These are phyloP conservation scores for Botia kubotai DNA, from an alignment of 2,797 vertebrate genomes.

Conservation along the genomic window DNA sequence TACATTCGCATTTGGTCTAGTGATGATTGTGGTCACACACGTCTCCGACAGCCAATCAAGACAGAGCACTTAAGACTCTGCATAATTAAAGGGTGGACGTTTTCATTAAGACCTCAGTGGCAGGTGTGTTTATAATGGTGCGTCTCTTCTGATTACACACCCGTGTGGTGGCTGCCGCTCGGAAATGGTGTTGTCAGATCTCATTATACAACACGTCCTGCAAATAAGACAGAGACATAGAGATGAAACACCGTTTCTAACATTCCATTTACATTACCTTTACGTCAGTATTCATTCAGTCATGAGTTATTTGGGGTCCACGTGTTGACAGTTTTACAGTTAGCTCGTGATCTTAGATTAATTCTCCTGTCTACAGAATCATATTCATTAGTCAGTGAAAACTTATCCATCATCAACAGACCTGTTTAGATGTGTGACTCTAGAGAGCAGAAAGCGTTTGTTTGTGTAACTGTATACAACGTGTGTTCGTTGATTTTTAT, in stretches of 20 bases:
- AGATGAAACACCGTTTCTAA: constrained; percentile 36
- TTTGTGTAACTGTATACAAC: background rate
- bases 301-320: background rate
- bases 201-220: constrained; percentile 81
- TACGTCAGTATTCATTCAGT: constrained; percentile 32
- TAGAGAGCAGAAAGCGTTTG: background rate
- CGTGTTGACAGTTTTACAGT: constrained; percentile 23
- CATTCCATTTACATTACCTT: constrained; percentile 38
- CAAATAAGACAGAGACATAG: constrained; percentile 31
- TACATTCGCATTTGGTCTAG: background rate
- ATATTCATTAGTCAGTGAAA: constrained; percentile 15
- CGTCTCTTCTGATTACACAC: constrained; percentile 89
- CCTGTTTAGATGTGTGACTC: background rate
- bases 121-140: constrained; percentile 79
- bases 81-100: constrained; percentile 75
- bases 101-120: constrained; percentile 77
- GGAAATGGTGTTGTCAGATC: constrained; percentile 88
- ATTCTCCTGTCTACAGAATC: constrained; percentile 11
- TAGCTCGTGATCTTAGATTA: constrained; percentile 19
- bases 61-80: constrained; percentile 48
- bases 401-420: background rate
- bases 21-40: constrained; percentile 12
- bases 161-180: constrained; percentile 74
- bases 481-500: background rate
- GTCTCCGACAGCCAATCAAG: constrained; percentile 47